A percentile compares a stretch with the other conserved stretches of the same genome.
These are phyloP conservation scores for Prinia subflava DNA, from an alignment of 2,113 vertebrate species.

Conservation along the genomic window DNA sequence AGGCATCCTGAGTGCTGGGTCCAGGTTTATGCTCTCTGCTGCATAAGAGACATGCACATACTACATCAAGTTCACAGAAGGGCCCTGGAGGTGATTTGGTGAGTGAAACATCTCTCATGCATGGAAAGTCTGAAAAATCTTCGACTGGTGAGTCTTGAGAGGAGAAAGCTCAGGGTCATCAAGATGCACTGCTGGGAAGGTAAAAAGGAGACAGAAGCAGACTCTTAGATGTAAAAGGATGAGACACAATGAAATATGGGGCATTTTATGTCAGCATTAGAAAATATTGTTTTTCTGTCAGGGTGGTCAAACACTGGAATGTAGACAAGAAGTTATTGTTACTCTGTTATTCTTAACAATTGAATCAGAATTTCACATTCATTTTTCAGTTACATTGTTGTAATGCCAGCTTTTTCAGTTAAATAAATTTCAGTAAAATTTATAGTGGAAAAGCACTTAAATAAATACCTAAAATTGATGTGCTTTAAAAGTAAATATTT, in stretches of 20 bases:
- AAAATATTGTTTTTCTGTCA: neutral
- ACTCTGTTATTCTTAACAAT: neutral
- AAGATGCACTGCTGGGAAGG: accelerated
- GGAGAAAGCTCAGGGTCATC: neutral
- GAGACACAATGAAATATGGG: neutral
- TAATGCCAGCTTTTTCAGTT: neutral
- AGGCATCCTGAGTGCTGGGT: neutral
- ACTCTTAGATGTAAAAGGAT: neutral
- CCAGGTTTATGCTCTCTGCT: neutral
- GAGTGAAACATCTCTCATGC: neutral
- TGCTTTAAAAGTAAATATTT: neutral
- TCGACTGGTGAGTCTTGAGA: neutral
- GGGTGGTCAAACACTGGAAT: neutral
- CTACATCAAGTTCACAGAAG: neutral
- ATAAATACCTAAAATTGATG: neutral
- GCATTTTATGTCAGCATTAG: neutral
- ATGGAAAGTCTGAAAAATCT: neutral
- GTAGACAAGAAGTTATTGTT: neutral
- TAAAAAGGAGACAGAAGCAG: neutral
- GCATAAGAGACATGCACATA: neutral
- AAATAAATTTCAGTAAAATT: neutral
- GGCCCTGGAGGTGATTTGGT: neutral
- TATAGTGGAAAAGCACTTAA: neutral
- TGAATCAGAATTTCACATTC: neutral
- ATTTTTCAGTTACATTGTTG: neutral